These are phyloP conservation scores for Oopsacas minuta DNA, from an alignment of 37 sponge, comb jelly and placozoan genomes.

Conservation along the genomic window DNA sequence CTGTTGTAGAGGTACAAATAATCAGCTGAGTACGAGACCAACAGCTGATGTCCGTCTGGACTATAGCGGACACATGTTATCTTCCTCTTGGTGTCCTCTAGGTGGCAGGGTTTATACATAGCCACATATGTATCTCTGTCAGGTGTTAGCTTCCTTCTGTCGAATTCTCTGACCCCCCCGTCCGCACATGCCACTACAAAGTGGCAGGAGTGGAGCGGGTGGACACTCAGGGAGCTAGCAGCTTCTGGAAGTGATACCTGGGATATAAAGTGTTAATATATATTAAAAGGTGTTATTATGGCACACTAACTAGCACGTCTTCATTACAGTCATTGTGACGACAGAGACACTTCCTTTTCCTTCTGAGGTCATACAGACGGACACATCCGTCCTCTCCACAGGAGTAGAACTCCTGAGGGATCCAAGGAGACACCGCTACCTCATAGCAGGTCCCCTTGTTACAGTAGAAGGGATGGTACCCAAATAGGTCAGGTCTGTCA, in stretches of 20 bases:
- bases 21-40: slow-evolving; percentile 65
- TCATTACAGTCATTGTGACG: not conserved
- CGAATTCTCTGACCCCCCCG: slow-evolving; percentile 43
- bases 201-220: slow-evolving; percentile 53
- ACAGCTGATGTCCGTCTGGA: slow-evolving; percentile 38
- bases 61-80: slow-evolving; percentile 60
- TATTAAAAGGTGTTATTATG: not conserved
- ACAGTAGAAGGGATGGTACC: slow-evolving; percentile 48
- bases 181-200: slow-evolving; percentile 46
- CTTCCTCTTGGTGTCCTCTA: slow-evolving; percentile 23
- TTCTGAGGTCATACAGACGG: slow-evolving; percentile 60
- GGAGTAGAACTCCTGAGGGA: slow-evolving; percentile 55
- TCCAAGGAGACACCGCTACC: slow-evolving; percentile 49
- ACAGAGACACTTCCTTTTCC: slow-evolving; percentile 47
- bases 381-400: slow-evolving; percentile 70
- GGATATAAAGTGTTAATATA: not conserved
- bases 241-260: slow-evolving; percentile 25
- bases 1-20: slow-evolving; percentile 61
- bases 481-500: slow-evolving; percentile 27
- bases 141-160: slow-evolving; percentile 38
- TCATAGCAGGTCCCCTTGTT: slow-evolving; percentile 57
- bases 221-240: slow-evolving; percentile 44
- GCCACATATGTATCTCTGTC: not conserved
- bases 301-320: not conserved
- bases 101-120: slow-evolving; percentile 22